Evolutionary conservation across 92 coral and sea anemone species (phyloP), one percentile per base, ranked within the genome.

Genomic region (Meandrina meandrites): DNA sequence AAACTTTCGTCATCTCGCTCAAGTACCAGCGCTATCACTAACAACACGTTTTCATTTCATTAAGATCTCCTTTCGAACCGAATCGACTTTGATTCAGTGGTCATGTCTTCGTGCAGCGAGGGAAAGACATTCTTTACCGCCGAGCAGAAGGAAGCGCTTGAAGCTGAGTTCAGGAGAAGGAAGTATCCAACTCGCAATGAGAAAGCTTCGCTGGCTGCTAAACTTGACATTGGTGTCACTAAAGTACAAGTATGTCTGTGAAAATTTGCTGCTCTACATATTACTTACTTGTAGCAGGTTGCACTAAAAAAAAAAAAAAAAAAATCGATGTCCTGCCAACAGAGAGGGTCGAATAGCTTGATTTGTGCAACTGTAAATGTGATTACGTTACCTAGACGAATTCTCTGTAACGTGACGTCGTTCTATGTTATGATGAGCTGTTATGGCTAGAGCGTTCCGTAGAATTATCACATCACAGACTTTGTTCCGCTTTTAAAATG

Each of bases 211-310:
- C 8, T 84, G 70, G 80, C 87, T 8, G 51, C 24, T 1, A 22
- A n/a, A 24, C 35, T 84, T 18, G 87, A 45, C 0, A n/a, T 84
- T 12, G 48, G 27, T 17, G 36, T 21, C 24, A 28, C 8, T 5
- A 84, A 84, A 84, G 78, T 84, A 36, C 22, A n/a, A 80, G 87
- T 84, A 74, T 54, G 87, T 30, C 54, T 83, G 19, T 17, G 22
- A 76, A 13, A 11, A 5, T 17, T 35, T 74, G 21, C 60, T 54
- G 21, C 21, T 74, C n/a, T 35, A 40, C 3, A 40, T 6, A 1
- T 72, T 16, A 16, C 0, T 6, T 72, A 35, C 32, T 12, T 48
- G 11, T 12, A 48, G 53, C 12, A 48, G 14, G 53, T 48, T 48
- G 12, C 0, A 48, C 53, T 8, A 4, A 48, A 40, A 40, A 6